Conservation (phyloP, 2,797 vertebrate species). For the Trachurus trachurus region DNA sequence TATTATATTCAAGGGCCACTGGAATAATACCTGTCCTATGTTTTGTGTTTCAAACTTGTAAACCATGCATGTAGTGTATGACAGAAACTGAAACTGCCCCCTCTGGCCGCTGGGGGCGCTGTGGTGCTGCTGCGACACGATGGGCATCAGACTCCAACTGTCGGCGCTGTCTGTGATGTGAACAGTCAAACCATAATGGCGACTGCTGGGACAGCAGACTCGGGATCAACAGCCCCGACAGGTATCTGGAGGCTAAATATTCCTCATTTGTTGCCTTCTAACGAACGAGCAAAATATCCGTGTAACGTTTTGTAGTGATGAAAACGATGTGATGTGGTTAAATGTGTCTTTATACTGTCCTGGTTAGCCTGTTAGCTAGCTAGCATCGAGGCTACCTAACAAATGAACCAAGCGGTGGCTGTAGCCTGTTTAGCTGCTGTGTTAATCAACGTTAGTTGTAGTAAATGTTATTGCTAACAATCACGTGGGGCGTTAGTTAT, state of each 20-base stretch:
- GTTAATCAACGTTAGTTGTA: slow-evolving; percentile 6
- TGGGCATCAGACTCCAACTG: slow-evolving; percentile 33
- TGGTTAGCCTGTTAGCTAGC: slow-evolving; percentile 66
- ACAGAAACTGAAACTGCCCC: not conserved
- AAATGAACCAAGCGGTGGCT: slow-evolving; percentile 50
- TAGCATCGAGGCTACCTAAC: slow-evolving; percentile 64
- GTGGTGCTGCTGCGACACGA: slow-evolving; percentile 37
- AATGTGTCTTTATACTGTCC: slow-evolving; percentile 9
- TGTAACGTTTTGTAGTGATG: not conserved
- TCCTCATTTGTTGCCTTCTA: not conserved
- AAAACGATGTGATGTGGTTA: not conserved
- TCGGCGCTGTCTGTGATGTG: slow-evolving; percentile 63
- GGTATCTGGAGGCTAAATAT: slow-evolving; percentile 68
- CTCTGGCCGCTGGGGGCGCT: slow-evolving; percentile 55
- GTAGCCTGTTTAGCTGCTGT: slow-evolving; percentile 20
- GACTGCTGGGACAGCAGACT: slow-evolving; percentile 86
- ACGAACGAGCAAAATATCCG: not conserved
- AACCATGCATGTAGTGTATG: not conserved
- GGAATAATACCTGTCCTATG: not conserved
- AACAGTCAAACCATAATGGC: slow-evolving; percentile 84
- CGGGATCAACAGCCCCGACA: slow-evolving; percentile 85
- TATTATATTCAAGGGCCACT: not conserved
- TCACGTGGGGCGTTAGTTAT: not conserved
- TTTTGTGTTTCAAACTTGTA: not conserved
- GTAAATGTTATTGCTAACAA: not conserved